phyloP scores from a whole-genome alignment of 2,797 vertebrate species.

The Falco concolor region DNA sequence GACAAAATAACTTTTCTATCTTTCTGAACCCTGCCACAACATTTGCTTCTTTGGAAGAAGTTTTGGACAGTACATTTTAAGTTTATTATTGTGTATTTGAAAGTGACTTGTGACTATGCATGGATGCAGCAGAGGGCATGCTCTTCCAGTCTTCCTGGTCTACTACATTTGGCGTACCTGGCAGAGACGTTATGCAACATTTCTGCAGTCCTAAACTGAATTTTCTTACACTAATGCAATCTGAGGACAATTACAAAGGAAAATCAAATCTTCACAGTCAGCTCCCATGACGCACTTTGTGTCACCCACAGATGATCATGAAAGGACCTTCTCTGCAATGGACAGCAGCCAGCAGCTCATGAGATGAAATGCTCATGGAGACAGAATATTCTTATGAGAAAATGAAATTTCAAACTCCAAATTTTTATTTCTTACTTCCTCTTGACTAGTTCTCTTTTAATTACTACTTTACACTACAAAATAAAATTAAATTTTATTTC shows the following conservation, averaged over 20 bases:
- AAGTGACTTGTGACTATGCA: background rate
- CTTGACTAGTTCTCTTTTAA: background rate
- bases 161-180: fast-evolving
- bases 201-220: background rate
- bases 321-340: background rate
- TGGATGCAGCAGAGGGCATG: background rate
- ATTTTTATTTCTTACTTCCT: background rate
- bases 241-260: background rate
- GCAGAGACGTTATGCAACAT: background rate
- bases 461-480: background rate
- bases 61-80: background rate
- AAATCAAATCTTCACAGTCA: background rate
- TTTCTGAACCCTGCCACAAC: background rate
- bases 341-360: background rate
- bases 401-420: background rate
- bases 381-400: background rate
- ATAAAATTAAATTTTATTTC: background rate
- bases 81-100: background rate
- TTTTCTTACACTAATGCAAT: background rate
- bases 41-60: background rate
- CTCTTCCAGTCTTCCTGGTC: background rate
- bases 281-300: background rate
- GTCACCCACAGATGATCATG: background rate
- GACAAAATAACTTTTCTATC: background rate
- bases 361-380: background rate